A percentile compares a stretch with the other conserved stretches of the same genome.
phyloP scores from a whole-genome alignment of 2,113 vertebrate species.

The Scortum barcoo region DNA sequence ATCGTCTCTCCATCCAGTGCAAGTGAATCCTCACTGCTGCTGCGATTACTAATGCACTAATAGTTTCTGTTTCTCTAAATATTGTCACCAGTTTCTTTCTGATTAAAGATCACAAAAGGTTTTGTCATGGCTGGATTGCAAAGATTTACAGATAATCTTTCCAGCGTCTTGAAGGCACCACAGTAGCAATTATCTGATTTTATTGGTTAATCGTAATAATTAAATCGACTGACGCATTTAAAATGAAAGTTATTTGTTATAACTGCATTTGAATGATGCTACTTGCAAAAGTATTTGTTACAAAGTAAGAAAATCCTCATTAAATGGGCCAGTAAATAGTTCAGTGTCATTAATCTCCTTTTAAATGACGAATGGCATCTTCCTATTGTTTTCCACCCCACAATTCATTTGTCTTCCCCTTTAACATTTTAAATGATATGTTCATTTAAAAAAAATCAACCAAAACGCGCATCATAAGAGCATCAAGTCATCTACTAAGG shows the following conservation, averaged over 20 bases:
- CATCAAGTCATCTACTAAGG: background rate
- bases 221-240: background rate
- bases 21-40: background rate
- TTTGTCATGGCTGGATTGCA: background rate
- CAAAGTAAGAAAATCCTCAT: background rate
- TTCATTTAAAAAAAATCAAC: background rate
- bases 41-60: background rate
- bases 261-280: background rate
- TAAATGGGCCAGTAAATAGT: background rate
- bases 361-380: constrained; percentile 14
- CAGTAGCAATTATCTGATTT: constrained; percentile 31
- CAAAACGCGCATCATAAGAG: background rate
- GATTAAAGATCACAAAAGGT: constrained; percentile 3
- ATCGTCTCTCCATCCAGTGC: constrained; percentile 9
- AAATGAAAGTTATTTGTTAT: background rate
- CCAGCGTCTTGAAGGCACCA: background rate
- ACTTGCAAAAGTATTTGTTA: background rate
- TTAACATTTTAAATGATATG: constrained; percentile 1
- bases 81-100: background rate
- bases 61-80: background rate
- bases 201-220: background rate
- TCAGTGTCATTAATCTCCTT: background rate
- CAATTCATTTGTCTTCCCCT: background rate
- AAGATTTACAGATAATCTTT: background rate
- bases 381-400: background rate